Conservation (phyloP, 2,113 vertebrate genomes). For the Terrapene triunguis region DNA sequence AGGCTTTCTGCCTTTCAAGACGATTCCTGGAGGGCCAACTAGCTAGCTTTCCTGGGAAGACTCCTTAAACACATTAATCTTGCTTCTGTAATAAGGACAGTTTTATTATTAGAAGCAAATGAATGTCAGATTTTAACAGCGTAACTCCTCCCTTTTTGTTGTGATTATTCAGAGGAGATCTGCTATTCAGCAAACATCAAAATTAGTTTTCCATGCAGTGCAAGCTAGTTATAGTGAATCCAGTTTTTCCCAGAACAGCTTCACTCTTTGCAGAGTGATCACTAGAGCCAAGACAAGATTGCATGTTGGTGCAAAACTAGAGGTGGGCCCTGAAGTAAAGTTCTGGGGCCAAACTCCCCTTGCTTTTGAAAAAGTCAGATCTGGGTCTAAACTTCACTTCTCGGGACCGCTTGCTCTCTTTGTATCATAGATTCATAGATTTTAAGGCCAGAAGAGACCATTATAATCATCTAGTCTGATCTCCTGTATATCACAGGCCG, state of each 20-base stretch:
- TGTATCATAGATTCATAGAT: not conserved
- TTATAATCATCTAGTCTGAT: not conserved
- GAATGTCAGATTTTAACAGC: not conserved
- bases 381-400: not conserved
- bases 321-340: not conserved
- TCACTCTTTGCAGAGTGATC: not conserved
- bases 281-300: not conserved
- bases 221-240: not conserved
- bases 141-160: not conserved
- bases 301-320: not conserved
- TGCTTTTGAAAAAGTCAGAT: not conserved
- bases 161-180: not conserved
- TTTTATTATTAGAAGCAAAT: not conserved
- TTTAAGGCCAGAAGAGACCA: not conserved
- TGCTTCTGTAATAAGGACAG: not conserved
- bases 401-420: not conserved
- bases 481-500: not conserved
- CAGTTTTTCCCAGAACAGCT: not conserved
- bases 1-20: conserved; percentile 54
- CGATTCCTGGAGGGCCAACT: not conserved
- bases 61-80: not conserved
- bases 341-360: not conserved
- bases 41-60: not conserved
- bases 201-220: not conserved
- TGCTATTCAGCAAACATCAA: not conserved